Base-by-base conservation (phyloP, 1,140 invertebrate species). In the Maconellicoccus hirsutus region DNA sequence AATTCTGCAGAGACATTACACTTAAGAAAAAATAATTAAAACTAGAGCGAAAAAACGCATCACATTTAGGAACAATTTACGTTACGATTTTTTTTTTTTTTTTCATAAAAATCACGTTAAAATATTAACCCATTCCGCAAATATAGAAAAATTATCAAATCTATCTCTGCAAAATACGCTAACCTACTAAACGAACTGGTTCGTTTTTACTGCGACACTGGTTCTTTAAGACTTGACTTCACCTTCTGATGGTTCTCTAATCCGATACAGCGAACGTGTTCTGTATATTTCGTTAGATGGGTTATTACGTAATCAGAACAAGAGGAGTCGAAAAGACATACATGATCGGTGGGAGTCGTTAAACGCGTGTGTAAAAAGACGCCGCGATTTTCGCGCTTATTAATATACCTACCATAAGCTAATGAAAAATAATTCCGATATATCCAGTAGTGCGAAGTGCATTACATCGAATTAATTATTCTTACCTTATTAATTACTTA, bases 1-100 rank as follows among this genome's bases (percentile, higher is more conserved):
- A 66, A 66, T 66, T 66, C 61, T 66, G 61, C 25, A 66, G 6
- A 66, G 61, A 23, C 61, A 66, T 66, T 66, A 25, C 25, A 66
- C 22, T 23, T 66, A 23, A 22, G 25, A 66, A 66, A 66, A 66
- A 66, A 66, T 23, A 66, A 6, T 25, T 25, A 66, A 66, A 66
- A 66, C 21, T 26, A 25, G 25, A 8, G 25, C 61, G 61, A 66
- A 66, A 59, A 66, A 66, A 66, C 42, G 42, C 42, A 52, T 52
- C 42, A 52, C 42, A 52, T 52, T 8, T 52, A 52, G 42, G 42
- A 52, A 52, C 42, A 52, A 52, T 52, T 52, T 52, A 52, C 42
- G 42, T 52, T 52, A 52, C 42, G 4, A 16, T 3, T 33, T 6
- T 6, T 12, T 33, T 33, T 33, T 33, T 33, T 33, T 33, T 33